A percentile compares a stretch with the other conserved stretches of the same genome.
phyloP scores from a whole-genome alignment of 2,113 vertebrate genomes.

The Ptychochromis oligacanthus region DNA sequence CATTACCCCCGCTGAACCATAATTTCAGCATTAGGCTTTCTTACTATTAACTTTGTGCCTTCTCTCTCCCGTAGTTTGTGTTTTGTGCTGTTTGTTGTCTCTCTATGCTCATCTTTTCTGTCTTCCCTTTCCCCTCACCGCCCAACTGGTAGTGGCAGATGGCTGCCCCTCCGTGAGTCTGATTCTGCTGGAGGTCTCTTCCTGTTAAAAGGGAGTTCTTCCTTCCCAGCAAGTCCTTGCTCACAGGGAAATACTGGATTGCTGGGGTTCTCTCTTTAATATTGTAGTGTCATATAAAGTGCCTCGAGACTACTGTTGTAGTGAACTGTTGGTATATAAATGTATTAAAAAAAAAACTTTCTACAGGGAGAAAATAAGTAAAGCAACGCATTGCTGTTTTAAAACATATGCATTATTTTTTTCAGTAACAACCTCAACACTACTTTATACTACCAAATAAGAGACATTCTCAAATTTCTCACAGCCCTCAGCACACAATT shows the following conservation, averaged over 20 bases:
- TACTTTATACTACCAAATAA: background rate
- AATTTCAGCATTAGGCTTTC: too few species aligned
- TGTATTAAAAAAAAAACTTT: background rate
- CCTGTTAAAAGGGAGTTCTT: background rate
- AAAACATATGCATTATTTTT: background rate
- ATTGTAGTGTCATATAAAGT: background rate
- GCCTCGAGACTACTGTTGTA: background rate
- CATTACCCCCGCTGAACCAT: too few species aligned
- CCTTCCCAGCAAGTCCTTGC: background rate
- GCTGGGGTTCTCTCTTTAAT: background rate
- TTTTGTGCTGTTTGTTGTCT: background rate
- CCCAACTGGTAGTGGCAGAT: background rate
- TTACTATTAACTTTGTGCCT: background rate
- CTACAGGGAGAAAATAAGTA: background rate
- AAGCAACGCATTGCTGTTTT: background rate
- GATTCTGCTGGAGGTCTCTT: background rate
- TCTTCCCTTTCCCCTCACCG: background rate
- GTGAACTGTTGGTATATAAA: background rate
- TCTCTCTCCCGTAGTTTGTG: background rate
- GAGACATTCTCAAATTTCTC: slow-evolving; percentile 10
- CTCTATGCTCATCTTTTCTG: background rate
- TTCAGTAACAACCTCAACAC: background rate
- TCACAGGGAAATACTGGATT: background rate
- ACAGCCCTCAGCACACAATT: background rate
- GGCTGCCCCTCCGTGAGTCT: background rate